Base-by-base conservation (phyloP, 2,888 invertebrate genomes). In the Elegia similella region DNA sequence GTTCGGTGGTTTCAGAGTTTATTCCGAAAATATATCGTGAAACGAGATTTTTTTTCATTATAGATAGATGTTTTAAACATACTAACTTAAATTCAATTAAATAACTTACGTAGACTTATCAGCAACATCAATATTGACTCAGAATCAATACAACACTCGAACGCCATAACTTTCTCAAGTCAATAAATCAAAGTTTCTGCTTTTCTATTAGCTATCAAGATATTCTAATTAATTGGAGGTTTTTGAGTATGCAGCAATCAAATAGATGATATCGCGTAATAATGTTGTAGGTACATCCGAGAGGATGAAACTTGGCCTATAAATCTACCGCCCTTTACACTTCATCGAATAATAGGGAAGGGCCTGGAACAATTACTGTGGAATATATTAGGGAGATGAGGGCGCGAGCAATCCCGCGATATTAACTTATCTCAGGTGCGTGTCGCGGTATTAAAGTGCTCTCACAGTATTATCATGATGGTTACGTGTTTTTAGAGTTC, bases 321-420 rank as follows among this genome's bases (percentile, higher is more conserved):
- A 88, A 89, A 89, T 89, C 75, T 78, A 72, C 73, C 68, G 70
- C 78, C 82, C 84, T 85, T 84, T 78, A 82, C 86, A 86, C 84
- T 84, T 87, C 84, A 86, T 86, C 80, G 80, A 82, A 84, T 85
- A 82, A 80, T 80, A 76, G 81, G 77, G 78, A 76, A 78, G 84
- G 83, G 80, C 76, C 76, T 69, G 74, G 78, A 78, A 88, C 86
- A 88, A 87, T 88, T 86, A 86, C 76, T 70, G 61, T 70, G 70
- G 74, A 78, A 82, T 83, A 83, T 83, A 85, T 83, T 78, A 76
- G 58, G 65, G 68, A 59, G 68, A 63, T 69, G 70, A 72, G 72
- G 75, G 68, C 73, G 70, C 76, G 73, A 71, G 76, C 75, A 76
- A 78, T 76, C 74, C 72, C 67, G 66, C 66, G 72, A 79, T 83